Base-by-base conservation (phyloP, 30 jellyfish, hydroid and myxozoan genomes). In the Hydra vulgaris region DNA sequence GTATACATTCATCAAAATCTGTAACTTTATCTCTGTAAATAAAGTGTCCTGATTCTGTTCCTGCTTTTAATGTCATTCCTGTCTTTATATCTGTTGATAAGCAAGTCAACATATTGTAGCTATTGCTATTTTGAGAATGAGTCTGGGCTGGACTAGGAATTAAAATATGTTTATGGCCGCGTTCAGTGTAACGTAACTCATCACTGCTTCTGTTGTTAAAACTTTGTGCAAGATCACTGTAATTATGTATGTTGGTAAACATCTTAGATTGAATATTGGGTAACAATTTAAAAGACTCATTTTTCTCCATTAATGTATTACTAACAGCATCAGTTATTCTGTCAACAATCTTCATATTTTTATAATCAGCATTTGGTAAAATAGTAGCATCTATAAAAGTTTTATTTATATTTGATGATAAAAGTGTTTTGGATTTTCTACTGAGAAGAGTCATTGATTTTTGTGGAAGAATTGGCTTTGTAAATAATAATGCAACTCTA, bases 31-130 rank as follows among this genome's bases (percentile, higher is more conserved):
- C 96, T 27, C 76, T 82, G 0, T 79, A 83, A 23, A 80, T 73
- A 52, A 87, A 92, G 21, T 54, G 56, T 7, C 99, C 99, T 17
- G 99, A 88, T 19, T 88, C 87, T 12, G 92, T 89, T 71, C 99
- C 99, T 61, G 96, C 99, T 20, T 61, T 80, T 0, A 92, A 83
- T 25, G 96, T 87, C 52, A 87, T 95, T 19, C 95, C 96, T 18
- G 53, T 70, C 20, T 75, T 71, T 18, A 79, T 74, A 0, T 87
- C 84, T 0, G 96, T 77, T 3, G 89, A 79, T 8, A 77, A 79
- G 79, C 98, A 92, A 0, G 95, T 92, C 40, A 83, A 55, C 80
- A 81, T 84, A 0, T 82, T 82, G 27, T 80, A 80, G 26, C 54
- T 20, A 25, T 55, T 27, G 26, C 66, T 74, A 16, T 79, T 70